Evolutionary conservation across 2,888 invertebrate genomes (phyloP), one percentile per base, ranked within the genome.

Genomic region (Hemaris fuciformis): DNA sequence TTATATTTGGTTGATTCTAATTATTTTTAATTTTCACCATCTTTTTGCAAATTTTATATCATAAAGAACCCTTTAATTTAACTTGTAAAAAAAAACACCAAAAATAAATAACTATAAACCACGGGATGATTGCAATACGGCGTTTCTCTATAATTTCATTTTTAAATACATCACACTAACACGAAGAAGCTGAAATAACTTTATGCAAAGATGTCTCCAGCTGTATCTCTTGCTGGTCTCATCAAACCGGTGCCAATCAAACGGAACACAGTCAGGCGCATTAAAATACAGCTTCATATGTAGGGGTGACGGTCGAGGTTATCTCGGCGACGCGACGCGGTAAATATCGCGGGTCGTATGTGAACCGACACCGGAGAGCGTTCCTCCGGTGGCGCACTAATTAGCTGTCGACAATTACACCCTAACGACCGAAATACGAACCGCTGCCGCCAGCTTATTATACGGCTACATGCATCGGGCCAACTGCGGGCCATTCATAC

Each of bases 371-470:
- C 80, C 74, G 79, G 87, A 87, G 81, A 75, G 74, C 73, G 68
- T 77, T 74, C 76, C 78, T 84, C 84, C 76, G 85, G 82, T 85
- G 79, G 77, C 79, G 75, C 80, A 81, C 87, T 89, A 89, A 89
- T 90, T 89, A 89, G 87, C 83, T 85, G 88, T 75, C 88, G 85
- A 85, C 89, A 88, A 88, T 89, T 88, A 87, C 87, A 71, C 81
- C 79, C 86, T 89, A 89, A 89, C 89, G 87, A 87, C 86, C 86
- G 89, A 87, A 88, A 89, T 84, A 81, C 77, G 89, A 89, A 81
- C 72, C 71, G 70, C 70, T 74, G 73, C 71, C 64, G 72, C 72
- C 74, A 81, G 81, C 87, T 89, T 88, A 89, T 90, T 89, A 90
- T 86, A 83, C 80, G 78, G 73, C 70, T 74, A 77, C 76, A 75